Conservation (phyloP, 1,140 invertebrate genomes). For the Cydia amplana region DNA sequence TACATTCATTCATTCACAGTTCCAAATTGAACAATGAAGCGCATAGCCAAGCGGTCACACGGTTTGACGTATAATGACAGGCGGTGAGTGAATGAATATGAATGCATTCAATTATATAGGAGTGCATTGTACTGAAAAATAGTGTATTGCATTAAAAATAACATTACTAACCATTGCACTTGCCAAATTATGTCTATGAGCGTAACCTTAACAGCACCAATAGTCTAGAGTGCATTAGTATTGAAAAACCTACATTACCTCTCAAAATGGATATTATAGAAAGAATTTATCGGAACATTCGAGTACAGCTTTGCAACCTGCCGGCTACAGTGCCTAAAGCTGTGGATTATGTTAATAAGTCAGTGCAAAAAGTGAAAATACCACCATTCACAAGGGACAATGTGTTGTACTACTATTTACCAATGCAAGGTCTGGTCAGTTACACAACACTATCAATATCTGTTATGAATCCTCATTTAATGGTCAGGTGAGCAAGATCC, state of each 20-base stretch:
- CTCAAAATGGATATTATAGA: slow-evolving; percentile 69
- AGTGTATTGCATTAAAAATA: slow-evolving; percentile 56
- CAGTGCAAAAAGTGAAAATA: slow-evolving; percentile 64
- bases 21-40: neutral
- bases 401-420: slow-evolving; percentile 76
- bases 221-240: slow-evolving; percentile 42
- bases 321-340: slow-evolving; percentile 59
- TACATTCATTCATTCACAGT: neutral
- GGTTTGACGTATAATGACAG: slow-evolving; percentile 20
- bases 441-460: slow-evolving; percentile 77
- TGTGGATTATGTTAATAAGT: slow-evolving; percentile 65
- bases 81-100: slow-evolving; percentile 5
- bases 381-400: slow-evolving; percentile 74
- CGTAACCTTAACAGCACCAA: slow-evolving; percentile 52
- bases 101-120: neutral
- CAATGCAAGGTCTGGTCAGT: slow-evolving; percentile 74
- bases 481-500: slow-evolving; percentile 66
- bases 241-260: slow-evolving; percentile 29
- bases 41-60: slow-evolving; percentile 9
- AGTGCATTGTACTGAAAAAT: slow-evolving; percentile 27
- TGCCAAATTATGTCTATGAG: slow-evolving; percentile 72
- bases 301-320: slow-evolving; percentile 52
- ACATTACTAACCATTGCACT: slow-evolving; percentile 52
- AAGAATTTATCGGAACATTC: slow-evolving; percentile 59
- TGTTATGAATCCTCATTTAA: slow-evolving; percentile 76